A percentile compares a stretch with the other conserved stretches of the same genome.
Conservation (phyloP, 2,113 vertebrate genomes). For the Seriola dumerili region DNA sequence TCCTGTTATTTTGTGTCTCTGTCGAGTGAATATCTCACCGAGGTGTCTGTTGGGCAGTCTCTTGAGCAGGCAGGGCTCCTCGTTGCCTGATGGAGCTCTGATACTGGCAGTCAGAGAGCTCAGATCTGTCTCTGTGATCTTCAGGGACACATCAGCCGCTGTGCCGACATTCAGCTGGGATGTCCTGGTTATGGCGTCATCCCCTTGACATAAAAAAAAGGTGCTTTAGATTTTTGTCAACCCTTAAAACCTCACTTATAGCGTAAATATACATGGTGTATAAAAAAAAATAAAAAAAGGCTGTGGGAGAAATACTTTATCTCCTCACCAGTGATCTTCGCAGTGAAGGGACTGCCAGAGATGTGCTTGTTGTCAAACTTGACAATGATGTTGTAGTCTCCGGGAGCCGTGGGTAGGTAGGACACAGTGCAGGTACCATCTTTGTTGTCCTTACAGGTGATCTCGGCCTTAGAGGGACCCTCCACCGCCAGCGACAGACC, state of each 20-base stretch:
- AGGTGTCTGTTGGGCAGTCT: conserved; percentile 95
- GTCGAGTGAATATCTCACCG: conserved; percentile 79
- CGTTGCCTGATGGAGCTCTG: conserved; percentile 93
- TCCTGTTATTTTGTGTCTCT: conserved; percentile 9
- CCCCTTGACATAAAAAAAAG: conserved; percentile 83
- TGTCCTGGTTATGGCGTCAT: conserved; percentile 92
- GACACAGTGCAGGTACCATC: conserved; percentile 97
- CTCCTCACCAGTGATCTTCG: conserved; percentile 93
- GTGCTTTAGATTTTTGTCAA: conserved; percentile 27
- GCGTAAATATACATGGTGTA: neutral
- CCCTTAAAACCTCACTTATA: neutral
- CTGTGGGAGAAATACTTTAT: neutral
- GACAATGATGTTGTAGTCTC: conserved; percentile 97
- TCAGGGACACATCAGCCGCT: conserved; percentile 94
- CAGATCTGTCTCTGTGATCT: conserved; percentile 96
- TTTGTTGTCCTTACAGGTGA: conserved; percentile 98
- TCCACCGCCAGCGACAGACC: conserved; percentile 96
- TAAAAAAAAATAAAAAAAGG: neutral
- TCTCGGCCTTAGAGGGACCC: conserved; percentile 96
- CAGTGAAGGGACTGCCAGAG: conserved; percentile 94
- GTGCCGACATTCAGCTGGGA: conserved; percentile 96
- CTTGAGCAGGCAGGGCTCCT: conserved; percentile 96
- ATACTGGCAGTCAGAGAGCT: conserved; percentile 93
- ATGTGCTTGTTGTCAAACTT: conserved; percentile 98
- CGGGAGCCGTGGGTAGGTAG: conserved; percentile 93